Base-by-base conservation (phyloP, 2,888 invertebrate genomes). In the Megastigmus dorsalis region DNA sequence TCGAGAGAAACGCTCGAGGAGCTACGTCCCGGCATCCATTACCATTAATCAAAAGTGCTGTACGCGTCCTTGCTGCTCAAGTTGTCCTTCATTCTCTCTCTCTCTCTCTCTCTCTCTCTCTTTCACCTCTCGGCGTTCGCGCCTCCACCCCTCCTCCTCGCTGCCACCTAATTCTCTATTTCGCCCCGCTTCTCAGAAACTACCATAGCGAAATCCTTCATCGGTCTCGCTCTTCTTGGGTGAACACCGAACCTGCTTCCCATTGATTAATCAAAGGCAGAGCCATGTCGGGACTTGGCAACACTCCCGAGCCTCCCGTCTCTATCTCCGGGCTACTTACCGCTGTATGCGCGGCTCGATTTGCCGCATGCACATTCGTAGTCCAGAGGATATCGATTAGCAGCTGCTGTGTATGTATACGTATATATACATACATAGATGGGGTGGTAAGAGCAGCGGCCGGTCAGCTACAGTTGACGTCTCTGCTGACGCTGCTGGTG, bases 41-140 rank as follows among this genome's bases (percentile, higher is more conserved):
- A 48, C 57, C 57, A 65, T 71, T 71, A 71, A 65, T 71, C 71
- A 65, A 65, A 63, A 71, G 57, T 65, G 48, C 52, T 30, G 23
- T 30, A 60, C 18, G 43, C 30, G 43, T 43, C 62, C 43, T 45
- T 43, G 60, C 60, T 15, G 6, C 69, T 57, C 41, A 30, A 65
- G 38, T 33, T 54, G 57, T 57, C 71, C 57, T 71, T 57, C 45
- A 50, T n/a, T 57, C 30, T 20, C 38, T 38, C 23, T 13, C 20
- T n/a, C 2, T 9, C 33, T n/a, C 1, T 50, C 36, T 4, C 18
- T 38, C 23, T 13, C 20, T n/a, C 2, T 9, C 33, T n/a, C 1
- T 50, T 23, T 4, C 23, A 5, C 10, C 38, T 23, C 30, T 26
- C 10, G 41, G 18, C 13, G 7, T 20, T 55, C 15, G 30, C 38